These are phyloP conservation scores for Latrodectus geometricus DNA, from an alignment of 1,140 invertebrate genomes.

Conservation along the genomic window DNA sequence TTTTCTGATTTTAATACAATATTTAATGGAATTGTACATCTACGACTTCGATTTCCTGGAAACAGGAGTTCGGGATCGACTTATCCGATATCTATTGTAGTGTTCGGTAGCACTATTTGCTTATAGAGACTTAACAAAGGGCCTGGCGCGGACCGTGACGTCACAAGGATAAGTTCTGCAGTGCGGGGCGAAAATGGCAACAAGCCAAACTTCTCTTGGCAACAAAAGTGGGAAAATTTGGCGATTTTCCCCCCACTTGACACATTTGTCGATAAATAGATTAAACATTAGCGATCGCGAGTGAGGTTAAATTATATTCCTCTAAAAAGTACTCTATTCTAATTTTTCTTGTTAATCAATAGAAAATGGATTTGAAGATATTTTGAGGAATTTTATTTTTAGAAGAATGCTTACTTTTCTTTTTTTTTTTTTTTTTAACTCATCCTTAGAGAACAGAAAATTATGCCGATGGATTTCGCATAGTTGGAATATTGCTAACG, in stretches of 20 bases:
- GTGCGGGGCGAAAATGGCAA: conserved; percentile 58
- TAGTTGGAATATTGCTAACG: too few relatives aligned
- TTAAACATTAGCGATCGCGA: not conserved
- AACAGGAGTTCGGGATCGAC: conserved; percentile 7
- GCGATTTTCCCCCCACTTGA: conserved; percentile 1
- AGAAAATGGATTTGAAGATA: too few relatives aligned
- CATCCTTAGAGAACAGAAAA: too few relatives aligned
- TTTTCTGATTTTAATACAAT: too few relatives aligned
- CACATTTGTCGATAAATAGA: not conserved
- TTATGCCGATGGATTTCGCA: too few relatives aligned
- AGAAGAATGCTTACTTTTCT: too few relatives aligned
- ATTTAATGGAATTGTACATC: too few relatives aligned
- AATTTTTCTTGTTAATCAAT: too few relatives aligned
- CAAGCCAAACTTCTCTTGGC: conserved; percentile 47
- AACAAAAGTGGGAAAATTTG: conserved; percentile 41
- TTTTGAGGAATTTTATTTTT: too few relatives aligned
- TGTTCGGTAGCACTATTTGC: conserved; percentile 46
- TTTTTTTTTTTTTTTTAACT: too few relatives aligned
- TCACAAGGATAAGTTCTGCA: conserved; percentile 55
- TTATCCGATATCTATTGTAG: conserved; percentile 35
- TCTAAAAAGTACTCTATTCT: not conserved
- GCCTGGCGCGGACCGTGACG: conserved; percentile 26
- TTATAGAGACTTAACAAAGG: conserved; percentile 31
- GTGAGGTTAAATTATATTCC: not conserved
- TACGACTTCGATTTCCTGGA: too few relatives aligned